phyloP scores from a whole-genome alignment of 2,113 vertebrate species.

The Sialia sialis region DNA sequence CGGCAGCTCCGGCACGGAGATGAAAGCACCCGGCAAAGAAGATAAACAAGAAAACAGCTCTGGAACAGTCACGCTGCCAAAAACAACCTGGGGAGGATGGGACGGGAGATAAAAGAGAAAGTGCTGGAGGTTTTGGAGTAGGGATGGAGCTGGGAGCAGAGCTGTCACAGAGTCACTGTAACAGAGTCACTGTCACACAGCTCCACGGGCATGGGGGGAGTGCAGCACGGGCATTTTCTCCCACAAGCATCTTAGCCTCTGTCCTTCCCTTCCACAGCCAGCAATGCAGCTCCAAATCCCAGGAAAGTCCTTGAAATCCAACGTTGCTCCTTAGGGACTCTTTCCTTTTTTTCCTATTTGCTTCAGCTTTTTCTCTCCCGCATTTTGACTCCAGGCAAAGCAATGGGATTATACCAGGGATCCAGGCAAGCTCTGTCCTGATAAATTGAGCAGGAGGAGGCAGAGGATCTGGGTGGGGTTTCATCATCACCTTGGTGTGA shows the following conservation, averaged over 20 bases:
- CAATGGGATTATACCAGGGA: neutral
- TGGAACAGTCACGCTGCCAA: neutral
- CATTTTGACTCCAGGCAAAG: neutral
- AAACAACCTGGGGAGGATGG: neutral
- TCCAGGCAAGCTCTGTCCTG: neutral
- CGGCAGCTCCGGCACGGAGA: neutral
- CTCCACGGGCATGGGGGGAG: fast-evolving
- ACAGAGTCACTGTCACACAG: neutral
- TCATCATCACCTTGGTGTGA: neutral
- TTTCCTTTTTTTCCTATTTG: neutral
- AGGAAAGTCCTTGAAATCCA: neutral
- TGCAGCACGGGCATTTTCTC: neutral
- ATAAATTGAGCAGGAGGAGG: neutral
- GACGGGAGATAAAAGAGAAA: neutral
- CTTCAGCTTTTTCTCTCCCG: neutral
- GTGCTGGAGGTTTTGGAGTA: neutral
- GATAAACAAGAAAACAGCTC: neutral
- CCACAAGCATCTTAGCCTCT: fast-evolving
- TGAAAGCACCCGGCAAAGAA: neutral
- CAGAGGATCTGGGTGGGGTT: neutral
- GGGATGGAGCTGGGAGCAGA: neutral
- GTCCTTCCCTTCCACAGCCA: neutral
- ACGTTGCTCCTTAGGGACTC: neutral
- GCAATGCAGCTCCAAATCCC: neutral
- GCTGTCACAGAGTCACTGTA: neutral